Evolutionary conservation across 2,113 vertebrate species (phyloP), one percentile per base, ranked within the genome.

Genomic region (Misgurnus mizolepis): DNA sequence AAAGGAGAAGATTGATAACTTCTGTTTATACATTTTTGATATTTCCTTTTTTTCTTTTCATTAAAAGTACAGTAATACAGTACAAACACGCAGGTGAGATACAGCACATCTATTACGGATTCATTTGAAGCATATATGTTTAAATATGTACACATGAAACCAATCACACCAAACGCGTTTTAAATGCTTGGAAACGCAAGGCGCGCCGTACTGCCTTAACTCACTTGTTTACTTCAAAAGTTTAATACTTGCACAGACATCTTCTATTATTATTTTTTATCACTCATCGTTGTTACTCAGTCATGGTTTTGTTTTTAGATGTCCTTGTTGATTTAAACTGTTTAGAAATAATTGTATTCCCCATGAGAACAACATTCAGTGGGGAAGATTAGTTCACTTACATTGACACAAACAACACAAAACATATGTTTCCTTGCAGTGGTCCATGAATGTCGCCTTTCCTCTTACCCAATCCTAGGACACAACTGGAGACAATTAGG

Each of bases 401-500:
- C 40, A 65, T 17, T 61, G 65, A 71, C 47, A 65, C 7, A 18
- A 70, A 73, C 58, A 80, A 80, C 78, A 45, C 60, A 73, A 66
- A 80, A 65, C 69, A 80, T 80, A 60, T 80, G 78, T 65, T 69
- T 22, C 76, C 14, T 40, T 79, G 65, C 65, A 79, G 53, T 40
- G 18, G 14, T 80, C 49, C 45, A 55, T 55, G 12, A 64, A 41
- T 49, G 58, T 76, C 58, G 18, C 61, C 41, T 62, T 49, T 75
- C 22, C 70, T 73, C 55, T 27, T n/a, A 50, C 40, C 76, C 65
- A 14, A 61, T 64, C 9, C 58, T 71, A 66, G 70, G 68, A 72
- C 60, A 80, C 78, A 80, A 80, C 78, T 80, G 78, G 69, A 80
- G 70, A 72, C 78, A 73, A 80, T 80, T 80, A 65, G 60, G 12